Evolutionary conservation across 1,140 invertebrate genomes (phyloP), one percentile per base, ranked within the genome.

Genomic region (fruit fly (Drosophila melanogaster)): DNA sequence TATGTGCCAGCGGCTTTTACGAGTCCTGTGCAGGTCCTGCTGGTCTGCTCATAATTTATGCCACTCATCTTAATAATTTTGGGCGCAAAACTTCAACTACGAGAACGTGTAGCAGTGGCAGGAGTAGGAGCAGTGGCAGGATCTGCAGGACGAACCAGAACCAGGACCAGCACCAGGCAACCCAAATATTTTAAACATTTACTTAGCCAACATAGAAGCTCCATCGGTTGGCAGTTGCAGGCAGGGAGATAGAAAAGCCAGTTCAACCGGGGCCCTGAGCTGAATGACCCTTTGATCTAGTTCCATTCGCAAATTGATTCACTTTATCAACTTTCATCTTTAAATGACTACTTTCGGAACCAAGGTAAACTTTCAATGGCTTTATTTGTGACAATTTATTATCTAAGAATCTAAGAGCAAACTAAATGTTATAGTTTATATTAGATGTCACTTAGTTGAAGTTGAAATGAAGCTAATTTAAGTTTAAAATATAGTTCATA

Each of bases 61-160:
- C 85, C 81, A 89, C 85, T 89, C 85, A 89, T 89, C 85, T 90
- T 89, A 90, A 89, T 89, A 90, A 89, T 89, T 90, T 90, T 79
- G 84, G 83, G 64, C 84, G 71, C 75, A 83, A 76, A 86, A 87
- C 75, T 87, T 87, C 72, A 76, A 67, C 74, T 77, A 69, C 64
- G 73, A 77, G 74, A 50, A 77, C 57, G 66, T 60, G 74, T 56
- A 77, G 43, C 17, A 67, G 54, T 24, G 35, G 33, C 19, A 53
- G 35, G 5, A 26, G 22, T 14, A 47, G 22, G 5, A 19, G 41
- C 4, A 19, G 15, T 8, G 15, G 47, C 44, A 44, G 35, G 14
- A 75, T 50, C 43, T 49, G 41, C 17, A 53, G 30, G 26, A 49
- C 38, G 38, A 47, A 44, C 59, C 67, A 44, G 70, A 70, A 15